phyloP scores from a whole-genome alignment of 2,888 invertebrate species.

The Syrista parreyssii region DNA sequence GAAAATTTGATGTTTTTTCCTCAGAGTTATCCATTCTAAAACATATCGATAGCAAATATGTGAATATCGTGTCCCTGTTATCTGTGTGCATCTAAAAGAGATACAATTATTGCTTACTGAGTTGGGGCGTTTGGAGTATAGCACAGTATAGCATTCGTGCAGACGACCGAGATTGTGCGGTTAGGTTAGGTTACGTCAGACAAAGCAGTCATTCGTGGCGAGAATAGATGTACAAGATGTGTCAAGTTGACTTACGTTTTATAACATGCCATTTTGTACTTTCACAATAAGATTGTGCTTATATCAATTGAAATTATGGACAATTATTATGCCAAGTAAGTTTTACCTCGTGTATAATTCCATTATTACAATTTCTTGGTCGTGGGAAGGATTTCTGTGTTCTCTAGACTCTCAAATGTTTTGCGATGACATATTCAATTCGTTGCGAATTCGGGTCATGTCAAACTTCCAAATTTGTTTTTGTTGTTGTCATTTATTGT shows the following conservation, averaged over 20 bases:
- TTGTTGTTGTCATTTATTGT: neutral
- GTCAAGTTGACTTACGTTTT: conserved; percentile 48
- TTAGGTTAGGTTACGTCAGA: neutral
- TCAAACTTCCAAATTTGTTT: neutral
- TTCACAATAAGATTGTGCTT: conserved; percentile 31
- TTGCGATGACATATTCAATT: neutral
- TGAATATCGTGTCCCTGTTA: neutral
- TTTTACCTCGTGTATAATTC: conserved; percentile 4
- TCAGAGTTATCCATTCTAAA: neutral
- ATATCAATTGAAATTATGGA: conserved; percentile 29
- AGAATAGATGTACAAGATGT: conserved; percentile 29
- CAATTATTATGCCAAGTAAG: conserved; percentile 29
- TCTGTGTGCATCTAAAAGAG: neutral
- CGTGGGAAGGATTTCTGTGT: neutral
- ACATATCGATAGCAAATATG: neutral
- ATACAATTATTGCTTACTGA: neutral
- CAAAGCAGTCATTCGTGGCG: neutral
- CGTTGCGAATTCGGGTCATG: neutral
- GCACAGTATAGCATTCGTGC: neutral
- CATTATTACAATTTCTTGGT: neutral
- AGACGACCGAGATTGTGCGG: neutral
- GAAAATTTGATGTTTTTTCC: neutral
- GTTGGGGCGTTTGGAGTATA: too few species aligned
- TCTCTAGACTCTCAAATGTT: neutral
- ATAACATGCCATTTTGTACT: conserved; percentile 42